Conservation (phyloP, 1,140 invertebrate genomes). For the Periplaneta americana region DNA sequence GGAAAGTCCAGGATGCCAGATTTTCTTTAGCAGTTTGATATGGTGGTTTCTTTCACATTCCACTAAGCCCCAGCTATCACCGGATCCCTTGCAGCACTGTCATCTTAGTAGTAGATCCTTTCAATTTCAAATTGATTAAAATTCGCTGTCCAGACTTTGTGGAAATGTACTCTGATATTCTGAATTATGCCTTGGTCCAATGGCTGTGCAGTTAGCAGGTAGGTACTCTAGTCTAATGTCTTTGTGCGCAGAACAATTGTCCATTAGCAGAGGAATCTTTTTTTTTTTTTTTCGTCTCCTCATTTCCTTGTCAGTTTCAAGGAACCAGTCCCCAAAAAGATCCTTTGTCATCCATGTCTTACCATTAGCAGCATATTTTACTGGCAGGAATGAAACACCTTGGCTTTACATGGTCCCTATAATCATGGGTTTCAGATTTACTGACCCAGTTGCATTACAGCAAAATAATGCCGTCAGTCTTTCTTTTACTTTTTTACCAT, state of each 20-base stretch:
- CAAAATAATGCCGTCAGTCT: slow-evolving; percentile 5
- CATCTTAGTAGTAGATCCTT: too few species aligned
- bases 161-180: too few species aligned
- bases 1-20: too few species aligned
- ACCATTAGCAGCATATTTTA: not conserved
- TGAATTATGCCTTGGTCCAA: not conserved
- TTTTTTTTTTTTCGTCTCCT: not conserved
- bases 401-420: not conserved
- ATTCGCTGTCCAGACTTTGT: too few species aligned
- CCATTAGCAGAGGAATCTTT: not conserved
- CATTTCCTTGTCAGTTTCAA: not conserved
- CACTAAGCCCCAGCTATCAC: not conserved
- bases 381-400: slow-evolving; percentile 4
- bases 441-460: slow-evolving; percentile 1
- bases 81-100: not conserved
- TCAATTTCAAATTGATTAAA: too few species aligned
- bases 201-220: not conserved
- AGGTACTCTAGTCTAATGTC: not conserved
- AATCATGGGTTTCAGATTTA: not conserved
- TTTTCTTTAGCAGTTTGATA: not conserved
- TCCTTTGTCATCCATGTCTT: slow-evolving; percentile 9
- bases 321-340: slow-evolving; percentile 3
- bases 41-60: not conserved
- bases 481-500: not conserved
- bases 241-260: not conserved